Conservation (phyloP, 2,113 vertebrate species). For the Phalacrocorax aristotelis region DNA sequence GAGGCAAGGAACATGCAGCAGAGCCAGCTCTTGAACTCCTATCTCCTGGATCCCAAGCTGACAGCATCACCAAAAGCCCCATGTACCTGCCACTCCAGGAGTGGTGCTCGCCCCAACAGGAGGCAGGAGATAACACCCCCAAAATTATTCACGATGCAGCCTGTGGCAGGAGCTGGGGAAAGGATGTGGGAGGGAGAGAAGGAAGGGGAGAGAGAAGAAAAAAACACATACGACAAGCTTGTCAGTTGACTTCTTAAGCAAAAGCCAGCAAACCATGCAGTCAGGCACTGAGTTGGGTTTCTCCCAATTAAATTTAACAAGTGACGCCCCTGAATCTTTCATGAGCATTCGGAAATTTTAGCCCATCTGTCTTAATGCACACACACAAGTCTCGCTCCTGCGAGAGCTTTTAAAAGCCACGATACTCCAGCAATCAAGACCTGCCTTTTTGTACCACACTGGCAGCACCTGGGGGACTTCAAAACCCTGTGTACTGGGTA, state of each 20-base stretch:
- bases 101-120: not conserved
- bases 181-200: not conserved
- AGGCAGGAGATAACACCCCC: not conserved
- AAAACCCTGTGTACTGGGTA: not conserved
- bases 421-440: not conserved
- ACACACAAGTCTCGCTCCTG: not conserved
- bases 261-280: slow-evolving; percentile 61
- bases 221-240: slow-evolving; percentile 48
- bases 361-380: slow-evolving; percentile 42
- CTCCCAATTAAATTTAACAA: slow-evolving; percentile 81
- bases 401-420: not conserved
- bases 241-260: slow-evolving; percentile 71
- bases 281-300: slow-evolving; percentile 54
- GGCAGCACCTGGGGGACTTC: not conserved
- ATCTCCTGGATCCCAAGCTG: not conserved
- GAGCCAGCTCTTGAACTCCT: not conserved
- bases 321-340: slow-evolving; percentile 76
- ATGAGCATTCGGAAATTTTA: slow-evolving; percentile 67
- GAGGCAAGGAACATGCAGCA: not conserved
- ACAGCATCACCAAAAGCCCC: not conserved
- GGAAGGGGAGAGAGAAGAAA: not conserved
- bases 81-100: not conserved
- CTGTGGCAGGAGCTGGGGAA: not conserved
- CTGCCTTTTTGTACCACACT: not conserved
- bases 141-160: not conserved